Evolutionary conservation across 2,888 invertebrate species (phyloP).

Genomic region (Sphinx pinastri): DNA sequence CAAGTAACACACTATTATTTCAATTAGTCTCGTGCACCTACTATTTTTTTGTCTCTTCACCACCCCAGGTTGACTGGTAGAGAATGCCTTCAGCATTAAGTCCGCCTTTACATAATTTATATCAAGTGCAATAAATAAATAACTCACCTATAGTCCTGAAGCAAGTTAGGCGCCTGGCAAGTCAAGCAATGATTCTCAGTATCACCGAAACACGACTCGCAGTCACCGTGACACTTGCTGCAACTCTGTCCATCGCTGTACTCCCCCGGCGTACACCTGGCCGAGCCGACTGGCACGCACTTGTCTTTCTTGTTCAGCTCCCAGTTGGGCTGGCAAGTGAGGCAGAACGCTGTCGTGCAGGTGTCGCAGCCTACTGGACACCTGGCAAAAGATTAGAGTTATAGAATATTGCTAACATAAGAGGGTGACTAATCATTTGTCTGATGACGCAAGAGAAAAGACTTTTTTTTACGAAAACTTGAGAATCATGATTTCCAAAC

Average conservation of each 20-base stretch:
- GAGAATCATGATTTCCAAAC: no score
- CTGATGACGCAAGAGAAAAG: no score
- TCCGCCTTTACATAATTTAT: no score
- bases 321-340: conserved; percentile 90
- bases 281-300: conserved; percentile 88
- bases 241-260: conserved; percentile 86
- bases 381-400: conserved; percentile 46
- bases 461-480: no score
- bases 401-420: not conserved
- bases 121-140: not conserved
- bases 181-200: conserved; percentile 89
- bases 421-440: no score
- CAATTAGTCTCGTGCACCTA: no score
- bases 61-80: no score
- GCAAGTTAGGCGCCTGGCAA: conserved; percentile 88
- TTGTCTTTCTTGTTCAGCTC: conserved; percentile 89
- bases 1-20: no score
- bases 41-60: no score
- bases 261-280: conserved; percentile 87
- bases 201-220: conserved; percentile 92
- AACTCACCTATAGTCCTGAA: conserved; percentile 84
- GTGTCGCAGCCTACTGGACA: conserved; percentile 91
- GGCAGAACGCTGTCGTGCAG: conserved; percentile 89
- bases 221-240: conserved; percentile 89
- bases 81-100: no score